phyloP scores from a whole-genome alignment of 2,797 vertebrate genomes.

The Otolemur crassicaudatus region DNA sequence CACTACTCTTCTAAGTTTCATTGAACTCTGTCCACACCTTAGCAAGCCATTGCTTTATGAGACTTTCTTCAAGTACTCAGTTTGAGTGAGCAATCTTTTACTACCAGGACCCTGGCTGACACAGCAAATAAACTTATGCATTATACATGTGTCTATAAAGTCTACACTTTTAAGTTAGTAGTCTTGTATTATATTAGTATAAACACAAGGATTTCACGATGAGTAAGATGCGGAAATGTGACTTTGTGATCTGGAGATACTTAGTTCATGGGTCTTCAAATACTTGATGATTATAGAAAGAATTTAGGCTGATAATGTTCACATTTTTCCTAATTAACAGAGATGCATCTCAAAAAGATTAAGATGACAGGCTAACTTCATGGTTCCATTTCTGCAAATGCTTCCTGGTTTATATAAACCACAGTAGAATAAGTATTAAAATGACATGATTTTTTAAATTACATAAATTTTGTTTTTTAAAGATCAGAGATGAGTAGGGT shows the following conservation, averaged over 20 bases:
- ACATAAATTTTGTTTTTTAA: slow-evolving; percentile 10
- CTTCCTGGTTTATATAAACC: not conserved
- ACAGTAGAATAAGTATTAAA: not conserved
- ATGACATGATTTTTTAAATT: not conserved
- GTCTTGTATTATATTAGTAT: not conserved
- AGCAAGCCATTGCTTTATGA: not conserved
- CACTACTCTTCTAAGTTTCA: not conserved
- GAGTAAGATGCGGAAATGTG: not conserved
- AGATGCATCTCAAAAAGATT: not conserved
- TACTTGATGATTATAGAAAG: not conserved
- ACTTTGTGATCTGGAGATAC: not conserved
- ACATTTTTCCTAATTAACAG: not conserved
- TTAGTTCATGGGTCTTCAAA: not conserved
- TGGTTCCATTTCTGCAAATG: not conserved
- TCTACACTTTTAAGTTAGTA: not conserved
- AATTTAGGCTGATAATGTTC: not conserved
- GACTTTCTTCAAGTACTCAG: not conserved
- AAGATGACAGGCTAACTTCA: not conserved
- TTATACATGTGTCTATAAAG: not conserved
- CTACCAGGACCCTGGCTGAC: not conserved
- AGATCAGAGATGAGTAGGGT: not conserved
- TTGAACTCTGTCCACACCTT: not conserved
- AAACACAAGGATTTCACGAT: not conserved
- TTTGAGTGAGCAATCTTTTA: not conserved
- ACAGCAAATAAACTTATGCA: not conserved